phyloP scores from a whole-genome alignment of 2,888 invertebrate genomes.

The Escarpia spicata region DNA sequence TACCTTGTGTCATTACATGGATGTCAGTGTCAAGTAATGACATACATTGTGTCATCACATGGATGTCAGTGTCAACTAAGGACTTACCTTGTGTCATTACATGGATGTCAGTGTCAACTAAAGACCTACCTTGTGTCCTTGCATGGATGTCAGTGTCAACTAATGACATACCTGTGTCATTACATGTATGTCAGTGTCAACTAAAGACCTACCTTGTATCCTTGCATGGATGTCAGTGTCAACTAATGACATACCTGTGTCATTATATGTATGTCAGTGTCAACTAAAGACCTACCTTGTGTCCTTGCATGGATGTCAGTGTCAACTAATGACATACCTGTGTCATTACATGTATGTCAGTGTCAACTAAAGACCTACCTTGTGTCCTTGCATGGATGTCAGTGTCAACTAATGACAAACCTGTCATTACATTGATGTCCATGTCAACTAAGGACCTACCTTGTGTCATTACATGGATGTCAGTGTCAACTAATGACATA shows the following conservation, averaged over 20 bases:
- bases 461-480: conserved; percentile 79
- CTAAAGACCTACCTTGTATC: background rate
- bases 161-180: background rate
- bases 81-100: conserved; percentile 79
- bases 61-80: conserved; percentile 53
- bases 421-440: conserved; percentile 75
- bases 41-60: conserved; percentile 81
- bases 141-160: background rate
- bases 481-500: background rate
- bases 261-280: background rate
- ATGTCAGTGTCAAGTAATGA: too few relatives aligned
- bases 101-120: conserved; percentile 66
- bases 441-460: conserved; percentile 65
- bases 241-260: background rate
- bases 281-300: background rate
- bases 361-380: too few relatives aligned
- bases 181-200: background rate
- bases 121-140: background rate
- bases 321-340: too few relatives aligned
- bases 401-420: conserved; percentile 65
- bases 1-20: conserved; percentile 83
- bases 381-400: background rate
- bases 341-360: too few relatives aligned
- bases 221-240: background rate
- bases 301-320: too few relatives aligned